Conservation (phyloP, 35 echinoderm and acorn worm genomes). For the Strongylocentrotus purpuratus region DNA sequence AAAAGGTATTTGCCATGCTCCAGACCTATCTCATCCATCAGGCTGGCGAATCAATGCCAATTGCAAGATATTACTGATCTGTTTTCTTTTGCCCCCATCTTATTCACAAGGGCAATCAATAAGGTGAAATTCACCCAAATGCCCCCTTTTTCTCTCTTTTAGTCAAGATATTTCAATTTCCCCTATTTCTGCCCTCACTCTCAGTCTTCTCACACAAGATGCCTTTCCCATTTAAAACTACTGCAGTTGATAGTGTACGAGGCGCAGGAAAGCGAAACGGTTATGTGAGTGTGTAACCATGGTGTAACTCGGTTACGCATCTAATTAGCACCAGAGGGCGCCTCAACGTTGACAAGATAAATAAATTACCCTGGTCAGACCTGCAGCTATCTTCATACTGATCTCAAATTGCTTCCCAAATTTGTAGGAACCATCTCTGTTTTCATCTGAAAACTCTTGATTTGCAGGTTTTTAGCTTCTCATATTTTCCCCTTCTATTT, state of each 20-base stretch:
- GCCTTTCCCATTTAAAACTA: neutral
- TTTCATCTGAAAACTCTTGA: neutral
- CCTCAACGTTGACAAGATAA: slow-evolving; percentile 38
- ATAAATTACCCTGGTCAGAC: slow-evolving; percentile 26
- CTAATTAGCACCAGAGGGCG: slow-evolving; percentile 46
- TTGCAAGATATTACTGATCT: slow-evolving; percentile 33
- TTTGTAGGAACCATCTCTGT: neutral
- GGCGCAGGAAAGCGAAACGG: neutral
- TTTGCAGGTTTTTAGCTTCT: slow-evolving; percentile 1
- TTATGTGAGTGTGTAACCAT: neutral
- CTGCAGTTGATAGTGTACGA: neutral
- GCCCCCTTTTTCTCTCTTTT: neutral
- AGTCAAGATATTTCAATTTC: neutral
- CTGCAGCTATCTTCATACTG: neutral
- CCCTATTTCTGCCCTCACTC: neutral
- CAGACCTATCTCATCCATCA: neutral
- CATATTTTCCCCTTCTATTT: neutral
- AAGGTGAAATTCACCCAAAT: neutral
- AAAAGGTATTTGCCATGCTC: no score
- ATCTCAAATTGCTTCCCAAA: slow-evolving; percentile 27
- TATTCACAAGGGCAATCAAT: neutral
- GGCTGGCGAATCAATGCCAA: slow-evolving; percentile 14
- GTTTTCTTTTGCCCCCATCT: slow-evolving; percentile 34
- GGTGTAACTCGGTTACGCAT: slow-evolving; percentile 21
- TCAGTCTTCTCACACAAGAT: neutral